phyloP scores from a whole-genome alignment of 2,888 invertebrate genomes.

The Eupithecia dodoneata region DNA sequence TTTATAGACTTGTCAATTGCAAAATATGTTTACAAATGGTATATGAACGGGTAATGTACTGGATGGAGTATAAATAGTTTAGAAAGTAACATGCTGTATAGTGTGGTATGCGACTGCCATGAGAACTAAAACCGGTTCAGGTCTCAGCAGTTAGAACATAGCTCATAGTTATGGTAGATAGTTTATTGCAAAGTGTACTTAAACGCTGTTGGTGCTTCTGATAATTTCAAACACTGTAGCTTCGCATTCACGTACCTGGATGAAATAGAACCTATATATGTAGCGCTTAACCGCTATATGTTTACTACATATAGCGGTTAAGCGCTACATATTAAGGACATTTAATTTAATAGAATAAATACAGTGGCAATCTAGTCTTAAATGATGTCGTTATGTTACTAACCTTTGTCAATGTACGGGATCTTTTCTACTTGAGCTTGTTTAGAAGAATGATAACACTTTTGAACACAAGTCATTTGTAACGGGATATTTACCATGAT shows the following conservation, averaged over 20 bases:
- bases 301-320: not conserved
- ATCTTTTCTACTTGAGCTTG: not conserved
- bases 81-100: conserved; percentile 40
- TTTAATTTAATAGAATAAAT: conserved; percentile 10
- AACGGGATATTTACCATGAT: too few relatives aligned
- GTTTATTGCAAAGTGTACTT: not conserved
- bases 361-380: not conserved
- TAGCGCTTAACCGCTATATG: not conserved
- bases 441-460: not conserved
- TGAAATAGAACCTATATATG: not conserved
- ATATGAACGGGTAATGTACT: conserved; percentile 12
- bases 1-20: not conserved
- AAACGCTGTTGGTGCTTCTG: not conserved
- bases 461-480: too few relatives aligned
- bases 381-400: not conserved
- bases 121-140: conserved; percentile 29
- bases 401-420: not conserved
- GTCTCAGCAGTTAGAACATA: conserved; percentile 13
- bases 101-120: conserved; percentile 29
- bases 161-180: not conserved
- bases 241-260: not conserved
- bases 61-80: conserved; percentile 39
- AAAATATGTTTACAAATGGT: conserved; percentile 9
- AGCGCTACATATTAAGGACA: conserved; percentile 1
- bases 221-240: not conserved